These are phyloP conservation scores for Spodoptera litura DNA, from an alignment of 1,140 invertebrate species.

Conservation along the genomic window DNA sequence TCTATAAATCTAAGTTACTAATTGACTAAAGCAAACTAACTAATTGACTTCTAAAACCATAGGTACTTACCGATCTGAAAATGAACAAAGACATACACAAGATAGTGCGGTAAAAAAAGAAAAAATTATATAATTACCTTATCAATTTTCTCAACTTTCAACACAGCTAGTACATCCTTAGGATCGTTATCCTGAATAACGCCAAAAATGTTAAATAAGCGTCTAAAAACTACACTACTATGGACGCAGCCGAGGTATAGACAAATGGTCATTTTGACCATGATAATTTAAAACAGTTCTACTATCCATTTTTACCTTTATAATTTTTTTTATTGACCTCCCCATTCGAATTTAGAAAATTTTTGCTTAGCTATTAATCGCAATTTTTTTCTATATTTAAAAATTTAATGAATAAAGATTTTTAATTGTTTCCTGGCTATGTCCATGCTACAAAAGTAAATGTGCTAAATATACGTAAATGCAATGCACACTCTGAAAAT, in stretches of 20 bases:
- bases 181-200: conserved; percentile 88
- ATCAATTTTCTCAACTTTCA: conserved; percentile 89
- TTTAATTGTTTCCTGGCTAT: background rate
- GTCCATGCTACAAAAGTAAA: conserved; percentile 38
- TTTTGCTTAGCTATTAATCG: too few species aligned
- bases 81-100: background rate
- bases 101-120: conserved; percentile 44
- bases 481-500: background rate
- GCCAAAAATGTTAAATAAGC: conserved; percentile 82
- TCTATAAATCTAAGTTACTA: background rate
- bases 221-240: conserved; percentile 59
- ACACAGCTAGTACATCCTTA: conserved; percentile 88
- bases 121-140: conserved; percentile 86
- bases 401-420: background rate
- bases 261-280: background rate
- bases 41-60: background rate
- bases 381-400: too few species aligned
- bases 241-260: conserved; percentile 21
- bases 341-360: too few species aligned
- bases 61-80: conserved; percentile 30
- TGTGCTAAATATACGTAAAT: conserved; percentile 2
- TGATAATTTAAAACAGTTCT: background rate
- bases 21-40: background rate
- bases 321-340: too few species aligned
- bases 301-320: background rate